Conservation (phyloP, 2,113 vertebrate genomes). For the Phaethon lepturus region DNA sequence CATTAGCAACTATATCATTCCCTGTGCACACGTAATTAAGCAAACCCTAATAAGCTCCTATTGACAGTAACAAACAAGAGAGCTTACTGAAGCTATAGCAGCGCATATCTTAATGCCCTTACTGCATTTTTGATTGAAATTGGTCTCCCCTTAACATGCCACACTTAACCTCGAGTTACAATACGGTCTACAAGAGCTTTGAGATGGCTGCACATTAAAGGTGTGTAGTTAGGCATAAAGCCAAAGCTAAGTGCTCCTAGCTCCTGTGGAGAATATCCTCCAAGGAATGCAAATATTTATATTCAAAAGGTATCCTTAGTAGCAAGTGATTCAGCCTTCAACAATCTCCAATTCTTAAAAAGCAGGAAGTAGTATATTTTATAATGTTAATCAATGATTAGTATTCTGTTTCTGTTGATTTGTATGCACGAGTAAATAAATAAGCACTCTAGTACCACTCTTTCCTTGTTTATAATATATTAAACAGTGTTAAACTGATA, state of each 20-base stretch:
- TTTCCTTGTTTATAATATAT: background rate
- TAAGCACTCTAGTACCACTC: background rate
- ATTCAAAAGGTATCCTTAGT: conserved; percentile 16
- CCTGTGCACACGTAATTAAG: background rate
- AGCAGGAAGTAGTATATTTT: background rate
- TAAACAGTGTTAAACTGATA: background rate
- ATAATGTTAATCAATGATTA: background rate
- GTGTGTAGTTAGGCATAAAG: conserved; percentile 11
- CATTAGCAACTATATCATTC: background rate
- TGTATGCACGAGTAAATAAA: background rate
- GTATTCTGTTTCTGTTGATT: background rate
- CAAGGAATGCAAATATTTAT: conserved; percentile 61
- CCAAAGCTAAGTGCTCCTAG: background rate
- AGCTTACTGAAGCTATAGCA: background rate
- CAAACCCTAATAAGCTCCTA: background rate
- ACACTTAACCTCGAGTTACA: background rate
- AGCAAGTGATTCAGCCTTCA: conserved; percentile 13
- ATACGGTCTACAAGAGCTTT: background rate
- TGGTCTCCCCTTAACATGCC: background rate
- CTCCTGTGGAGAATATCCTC: background rate
- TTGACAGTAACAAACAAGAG: background rate
- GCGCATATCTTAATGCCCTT: background rate
- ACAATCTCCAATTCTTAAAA: background rate
- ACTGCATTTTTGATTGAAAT: background rate
- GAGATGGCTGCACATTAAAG: background rate